A percentile compares a stretch with the other conserved stretches of the same genome.
These are phyloP conservation scores for Propithecus deckenii DNA, from an alignment of 2,797 vertebrate species.

Conservation along the genomic window DNA sequence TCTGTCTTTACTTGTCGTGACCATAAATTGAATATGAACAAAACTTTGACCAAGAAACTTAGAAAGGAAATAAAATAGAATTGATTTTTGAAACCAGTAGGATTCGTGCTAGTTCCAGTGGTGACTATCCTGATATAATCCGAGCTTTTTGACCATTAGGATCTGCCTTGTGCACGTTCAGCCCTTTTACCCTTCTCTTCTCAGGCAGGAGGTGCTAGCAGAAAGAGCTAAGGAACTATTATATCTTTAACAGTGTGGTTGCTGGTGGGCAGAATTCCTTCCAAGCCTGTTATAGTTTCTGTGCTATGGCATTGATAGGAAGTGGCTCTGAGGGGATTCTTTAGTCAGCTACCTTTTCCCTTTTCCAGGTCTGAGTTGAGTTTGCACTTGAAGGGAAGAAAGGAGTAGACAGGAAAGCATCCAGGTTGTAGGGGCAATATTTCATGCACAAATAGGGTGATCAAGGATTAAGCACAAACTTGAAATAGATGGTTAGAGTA, in stretches of 20 bases:
- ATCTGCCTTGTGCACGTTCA: neutral
- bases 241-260: neutral
- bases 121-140: neutral
- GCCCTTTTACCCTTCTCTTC: neutral
- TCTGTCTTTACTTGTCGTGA: neutral
- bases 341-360: neutral
- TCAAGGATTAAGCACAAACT: neutral
- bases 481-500: neutral
- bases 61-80: neutral
- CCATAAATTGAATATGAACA: neutral
- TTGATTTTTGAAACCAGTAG: neutral
- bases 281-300: neutral
- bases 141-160: neutral
- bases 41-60: neutral
- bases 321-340: neutral
- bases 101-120: neutral
- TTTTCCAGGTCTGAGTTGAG: too few relatives aligned
- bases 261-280: neutral
- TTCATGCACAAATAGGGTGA: neutral
- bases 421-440: accelerated
- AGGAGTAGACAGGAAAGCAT: neutral
- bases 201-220: neutral
- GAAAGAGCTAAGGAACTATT: neutral
- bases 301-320: neutral
- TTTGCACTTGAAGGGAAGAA: neutral